Evolutionary conservation across 2,888 invertebrate genomes (phyloP).

Genomic region (Enchytraeus crypticus): DNA sequence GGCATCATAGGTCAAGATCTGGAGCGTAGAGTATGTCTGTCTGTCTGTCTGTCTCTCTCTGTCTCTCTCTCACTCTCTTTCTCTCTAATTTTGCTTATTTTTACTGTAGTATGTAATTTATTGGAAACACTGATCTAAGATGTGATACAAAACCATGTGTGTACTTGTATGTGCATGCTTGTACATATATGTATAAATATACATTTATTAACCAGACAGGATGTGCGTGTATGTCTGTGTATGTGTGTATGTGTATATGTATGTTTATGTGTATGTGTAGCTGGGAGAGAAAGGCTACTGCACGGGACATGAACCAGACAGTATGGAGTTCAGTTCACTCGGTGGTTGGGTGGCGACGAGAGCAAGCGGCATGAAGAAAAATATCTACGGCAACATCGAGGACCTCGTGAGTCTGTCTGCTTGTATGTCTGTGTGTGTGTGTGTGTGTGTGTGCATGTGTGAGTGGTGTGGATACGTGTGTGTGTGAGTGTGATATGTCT

Average conservation of each 20-base stretch:
- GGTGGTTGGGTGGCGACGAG: slow-evolving; percentile 96
- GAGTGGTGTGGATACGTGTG: too few relatives aligned
- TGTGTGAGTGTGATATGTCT: too few relatives aligned
- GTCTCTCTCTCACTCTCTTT: background rate
- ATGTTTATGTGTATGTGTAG: slow-evolving; percentile 46
- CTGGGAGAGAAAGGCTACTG: slow-evolving; percentile 70
- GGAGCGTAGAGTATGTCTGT: slow-evolving; percentile 57
- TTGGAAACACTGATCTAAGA: background rate
- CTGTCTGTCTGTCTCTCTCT: background rate
- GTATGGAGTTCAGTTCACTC: slow-evolving; percentile 78
- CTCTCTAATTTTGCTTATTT: background rate
- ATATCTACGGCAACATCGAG: slow-evolving; percentile 93
- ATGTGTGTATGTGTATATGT: too few relatives aligned
- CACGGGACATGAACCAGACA: slow-evolving; percentile 91
- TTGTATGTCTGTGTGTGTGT: too few relatives aligned
- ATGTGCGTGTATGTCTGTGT: background rate
- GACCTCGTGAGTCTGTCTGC: slow-evolving; percentile 54
- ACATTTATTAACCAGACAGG: background rate
- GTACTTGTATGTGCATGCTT: background rate
- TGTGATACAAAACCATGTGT: background rate
- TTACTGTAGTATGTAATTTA: background rate
- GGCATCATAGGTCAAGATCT: slow-evolving; percentile 91
- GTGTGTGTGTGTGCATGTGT: too few relatives aligned
- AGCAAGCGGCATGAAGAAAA: slow-evolving; percentile 99
- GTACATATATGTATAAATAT: background rate